Conservation (phyloP, 2,888 invertebrate genomes). For the Drosophila nigritarsus region DNA sequence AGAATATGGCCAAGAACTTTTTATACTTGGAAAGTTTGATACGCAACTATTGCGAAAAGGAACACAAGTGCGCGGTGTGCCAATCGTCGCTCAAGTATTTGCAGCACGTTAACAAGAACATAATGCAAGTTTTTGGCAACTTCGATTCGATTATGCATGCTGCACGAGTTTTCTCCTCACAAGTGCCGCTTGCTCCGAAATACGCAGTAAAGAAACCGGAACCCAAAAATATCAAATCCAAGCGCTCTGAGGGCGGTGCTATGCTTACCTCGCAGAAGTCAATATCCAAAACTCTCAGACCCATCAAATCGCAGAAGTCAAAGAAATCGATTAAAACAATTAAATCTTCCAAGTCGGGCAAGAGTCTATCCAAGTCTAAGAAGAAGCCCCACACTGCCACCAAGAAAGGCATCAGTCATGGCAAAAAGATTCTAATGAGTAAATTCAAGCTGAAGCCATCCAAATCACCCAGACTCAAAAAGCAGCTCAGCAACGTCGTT, state of each 20-base stretch:
- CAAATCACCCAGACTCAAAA: constrained; percentile 10
- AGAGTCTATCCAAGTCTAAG: constrained; percentile 32
- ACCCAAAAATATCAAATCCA: constrained; percentile 2
- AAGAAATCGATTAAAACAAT: constrained; percentile 48
- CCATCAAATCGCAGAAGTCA: constrained; percentile 48
- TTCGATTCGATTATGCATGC: constrained; percentile 69
- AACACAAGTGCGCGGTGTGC: constrained; percentile 70
- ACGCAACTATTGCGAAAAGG: constrained; percentile 66
- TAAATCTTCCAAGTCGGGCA: constrained; percentile 49
- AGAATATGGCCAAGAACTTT: constrained; percentile 83
- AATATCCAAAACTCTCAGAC: constrained; percentile 19
- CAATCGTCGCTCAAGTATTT: constrained; percentile 77
- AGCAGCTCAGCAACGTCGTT: constrained; percentile 33
- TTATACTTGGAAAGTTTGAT: constrained; percentile 79
- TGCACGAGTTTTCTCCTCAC: constrained; percentile 62
- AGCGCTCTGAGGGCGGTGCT: constrained; percentile 58
- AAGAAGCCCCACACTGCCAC: constrained; percentile 4
- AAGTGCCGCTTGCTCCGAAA: constrained; percentile 53
- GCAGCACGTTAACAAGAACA: constrained; percentile 77
- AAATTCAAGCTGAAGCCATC: constrained; percentile 38
- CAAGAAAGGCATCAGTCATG: constrained; percentile 26
- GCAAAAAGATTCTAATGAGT: constrained; percentile 58
- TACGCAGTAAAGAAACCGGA: constrained; percentile 49
- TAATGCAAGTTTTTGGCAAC: constrained; percentile 75
- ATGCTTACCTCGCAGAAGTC: constrained; percentile 31